These are phyloP conservation scores for Elysia chlorotica DNA, from an alignment of 1,140 invertebrate genomes.

Conservation along the genomic window DNA sequence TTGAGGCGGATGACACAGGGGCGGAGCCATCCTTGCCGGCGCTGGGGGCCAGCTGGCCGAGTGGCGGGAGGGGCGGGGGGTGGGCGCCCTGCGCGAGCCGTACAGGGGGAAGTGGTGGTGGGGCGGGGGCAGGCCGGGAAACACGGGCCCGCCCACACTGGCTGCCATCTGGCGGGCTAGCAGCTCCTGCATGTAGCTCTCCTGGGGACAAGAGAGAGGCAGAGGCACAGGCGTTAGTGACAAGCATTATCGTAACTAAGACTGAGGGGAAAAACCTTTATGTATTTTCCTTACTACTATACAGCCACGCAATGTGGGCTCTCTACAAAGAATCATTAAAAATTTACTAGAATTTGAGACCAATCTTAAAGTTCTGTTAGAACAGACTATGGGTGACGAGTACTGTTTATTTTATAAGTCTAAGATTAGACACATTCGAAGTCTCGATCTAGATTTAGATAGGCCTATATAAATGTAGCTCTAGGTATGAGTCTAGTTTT, in stretches of 20 bases:
- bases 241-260: not conserved
- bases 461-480: too few relatives aligned
- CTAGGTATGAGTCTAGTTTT: too few relatives aligned
- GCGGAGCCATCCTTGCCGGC: slow-evolving; percentile 36
- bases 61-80: slow-evolving; percentile 46
- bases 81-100: slow-evolving; percentile 43
- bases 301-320: not conserved
- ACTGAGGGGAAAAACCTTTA: not conserved
- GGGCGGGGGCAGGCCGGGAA: slow-evolving; percentile 47
- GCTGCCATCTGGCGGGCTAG: slow-evolving; percentile 49
- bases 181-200: slow-evolving; percentile 54
- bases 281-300: not conserved
- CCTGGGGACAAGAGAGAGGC: slow-evolving; percentile 34
- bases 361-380: not conserved
- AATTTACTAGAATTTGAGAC: not conserved
- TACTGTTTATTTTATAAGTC: too few relatives aligned
- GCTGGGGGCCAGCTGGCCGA: slow-evolving; percentile 48
- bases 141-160: slow-evolving; percentile 45
- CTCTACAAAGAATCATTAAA: not conserved
- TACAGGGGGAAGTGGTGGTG: slow-evolving; percentile 52
- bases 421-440: too few relatives aligned
- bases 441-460: too few relatives aligned
- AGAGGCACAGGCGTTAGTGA: not conserved
- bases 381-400: not conserved
- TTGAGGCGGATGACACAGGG: slow-evolving; percentile 20